A percentile compares a stretch with the other conserved stretches of the same genome.
Conservation (phyloP, 2,888 invertebrate species). For the Ashinkailepas kermadecensis region DNA sequence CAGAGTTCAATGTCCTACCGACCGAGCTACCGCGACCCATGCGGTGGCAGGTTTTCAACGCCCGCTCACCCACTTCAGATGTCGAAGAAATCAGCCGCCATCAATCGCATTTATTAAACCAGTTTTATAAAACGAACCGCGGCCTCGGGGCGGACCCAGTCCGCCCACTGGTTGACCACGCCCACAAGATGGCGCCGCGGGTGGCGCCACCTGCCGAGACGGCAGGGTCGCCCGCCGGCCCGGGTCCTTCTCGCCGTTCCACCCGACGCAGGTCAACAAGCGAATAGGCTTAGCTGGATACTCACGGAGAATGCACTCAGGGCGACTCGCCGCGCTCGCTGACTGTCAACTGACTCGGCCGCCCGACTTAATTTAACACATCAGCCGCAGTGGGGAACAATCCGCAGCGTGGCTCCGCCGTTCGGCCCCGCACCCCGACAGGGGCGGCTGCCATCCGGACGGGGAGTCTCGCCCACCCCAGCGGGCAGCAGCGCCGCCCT, state of each 20-base stretch:
- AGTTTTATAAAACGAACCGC: conserved; percentile 13
- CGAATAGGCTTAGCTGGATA: conserved; percentile 6
- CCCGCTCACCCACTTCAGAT: too few relatives aligned
- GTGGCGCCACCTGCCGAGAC: not conserved
- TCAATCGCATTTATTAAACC: conserved; percentile 14
- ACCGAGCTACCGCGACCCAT: too few relatives aligned
- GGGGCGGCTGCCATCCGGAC: not conserved
- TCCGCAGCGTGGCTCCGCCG: not conserved
- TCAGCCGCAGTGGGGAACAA: not conserved
- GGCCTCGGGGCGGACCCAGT: not conserved
- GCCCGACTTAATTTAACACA: not conserved
- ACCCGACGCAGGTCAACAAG: not conserved
- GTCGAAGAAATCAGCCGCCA: too few relatives aligned
- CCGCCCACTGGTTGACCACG: not conserved
- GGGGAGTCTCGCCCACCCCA: not conserved
- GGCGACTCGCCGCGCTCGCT: not conserved
- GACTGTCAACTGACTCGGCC: not conserved
- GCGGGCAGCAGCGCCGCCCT: not conserved
- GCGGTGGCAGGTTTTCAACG: too few relatives aligned
- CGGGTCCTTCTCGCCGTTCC: not conserved
- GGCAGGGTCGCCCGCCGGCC: not conserved
- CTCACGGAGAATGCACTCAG: not conserved
- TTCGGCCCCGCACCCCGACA: not conserved
- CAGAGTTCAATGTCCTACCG: too few relatives aligned
- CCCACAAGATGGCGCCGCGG: not conserved